Evolutionary conservation across 1,140 invertebrate genomes (phyloP).

Genomic region (Tetranychus cinnabarinus): DNA sequence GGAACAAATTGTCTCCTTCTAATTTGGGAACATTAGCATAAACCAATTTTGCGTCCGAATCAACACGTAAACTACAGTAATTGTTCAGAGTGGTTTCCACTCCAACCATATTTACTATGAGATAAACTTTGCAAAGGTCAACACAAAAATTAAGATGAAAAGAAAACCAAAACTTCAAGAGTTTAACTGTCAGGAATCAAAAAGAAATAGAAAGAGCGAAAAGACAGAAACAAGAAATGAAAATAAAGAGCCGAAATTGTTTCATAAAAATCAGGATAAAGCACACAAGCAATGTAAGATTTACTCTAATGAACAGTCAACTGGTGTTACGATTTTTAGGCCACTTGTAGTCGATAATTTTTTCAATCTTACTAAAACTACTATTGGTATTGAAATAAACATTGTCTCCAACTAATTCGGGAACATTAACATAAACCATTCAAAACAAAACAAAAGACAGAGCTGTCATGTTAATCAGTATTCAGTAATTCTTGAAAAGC

Average conservation of each 20-base stretch:
- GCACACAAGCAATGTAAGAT: not conserved
- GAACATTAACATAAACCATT: not conserved
- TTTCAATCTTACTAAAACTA: not conserved
- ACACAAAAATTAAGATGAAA: too few species aligned
- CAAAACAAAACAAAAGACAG: not conserved
- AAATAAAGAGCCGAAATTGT: not conserved
- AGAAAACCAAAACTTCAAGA: too few species aligned
- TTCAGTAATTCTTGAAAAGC: too few species aligned
- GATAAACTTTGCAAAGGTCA: too few species aligned
- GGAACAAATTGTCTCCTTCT: not conserved
- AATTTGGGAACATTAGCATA: not conserved
- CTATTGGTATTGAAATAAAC: not conserved
- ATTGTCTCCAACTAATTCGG: not conserved
- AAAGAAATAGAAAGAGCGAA: too few species aligned
- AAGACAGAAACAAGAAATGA: too few species aligned
- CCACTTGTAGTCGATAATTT: not conserved
- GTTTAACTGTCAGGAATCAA: too few species aligned
- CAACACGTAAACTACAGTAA: not conserved
- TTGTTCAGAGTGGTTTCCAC: not conserved
- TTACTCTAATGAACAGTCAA: not conserved
- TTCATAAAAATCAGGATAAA: not conserved
- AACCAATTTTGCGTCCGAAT: not conserved
- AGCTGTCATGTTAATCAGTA: not conserved
- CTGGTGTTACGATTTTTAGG: not conserved
- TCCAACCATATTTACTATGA: too few species aligned